Conservation (phyloP, 1,140 invertebrate species). For the Polypedilum vanderplanki region DNA sequence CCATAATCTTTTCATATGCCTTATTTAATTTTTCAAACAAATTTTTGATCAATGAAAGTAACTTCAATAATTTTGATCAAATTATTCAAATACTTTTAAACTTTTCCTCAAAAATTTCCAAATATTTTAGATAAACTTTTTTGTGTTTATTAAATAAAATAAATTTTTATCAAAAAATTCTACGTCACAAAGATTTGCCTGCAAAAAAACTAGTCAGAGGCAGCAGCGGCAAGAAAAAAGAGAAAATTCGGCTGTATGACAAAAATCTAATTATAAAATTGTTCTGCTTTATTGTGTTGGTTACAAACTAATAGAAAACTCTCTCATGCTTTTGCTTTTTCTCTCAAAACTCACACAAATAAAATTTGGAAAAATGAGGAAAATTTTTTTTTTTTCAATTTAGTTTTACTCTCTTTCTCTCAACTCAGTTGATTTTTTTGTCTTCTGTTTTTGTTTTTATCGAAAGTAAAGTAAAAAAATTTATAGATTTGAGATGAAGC, state of each 20-base stretch:
- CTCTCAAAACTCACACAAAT: neutral
- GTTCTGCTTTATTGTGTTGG: neutral
- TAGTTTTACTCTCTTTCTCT: neutral
- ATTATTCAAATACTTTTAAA: too few relatives aligned
- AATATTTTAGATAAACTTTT: too few relatives aligned
- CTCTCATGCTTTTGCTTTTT: neutral
- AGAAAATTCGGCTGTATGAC: neutral
- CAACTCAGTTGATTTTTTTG: neutral
- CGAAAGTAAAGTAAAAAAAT: neutral
- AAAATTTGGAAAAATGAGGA: neutral
- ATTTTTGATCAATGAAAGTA: too few relatives aligned
- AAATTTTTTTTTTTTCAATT: neutral
- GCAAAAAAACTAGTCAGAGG: too few relatives aligned
- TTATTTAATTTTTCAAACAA: too few relatives aligned
- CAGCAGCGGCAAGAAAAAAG: too few relatives aligned
- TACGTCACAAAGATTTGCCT: too few relatives aligned
- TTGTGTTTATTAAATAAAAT: too few relatives aligned
- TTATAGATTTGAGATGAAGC: neutral
- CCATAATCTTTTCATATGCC: too few relatives aligned
- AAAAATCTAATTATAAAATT: conserved; percentile 6
- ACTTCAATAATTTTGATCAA: too few relatives aligned
- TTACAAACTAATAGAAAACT: neutral
- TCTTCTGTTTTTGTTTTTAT: conserved; percentile 6
- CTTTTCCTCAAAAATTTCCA: too few relatives aligned
- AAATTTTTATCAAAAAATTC: too few relatives aligned